These are phyloP conservation scores for Catocala nupta DNA, from an alignment of 2,888 invertebrate species.

Conservation along the genomic window DNA sequence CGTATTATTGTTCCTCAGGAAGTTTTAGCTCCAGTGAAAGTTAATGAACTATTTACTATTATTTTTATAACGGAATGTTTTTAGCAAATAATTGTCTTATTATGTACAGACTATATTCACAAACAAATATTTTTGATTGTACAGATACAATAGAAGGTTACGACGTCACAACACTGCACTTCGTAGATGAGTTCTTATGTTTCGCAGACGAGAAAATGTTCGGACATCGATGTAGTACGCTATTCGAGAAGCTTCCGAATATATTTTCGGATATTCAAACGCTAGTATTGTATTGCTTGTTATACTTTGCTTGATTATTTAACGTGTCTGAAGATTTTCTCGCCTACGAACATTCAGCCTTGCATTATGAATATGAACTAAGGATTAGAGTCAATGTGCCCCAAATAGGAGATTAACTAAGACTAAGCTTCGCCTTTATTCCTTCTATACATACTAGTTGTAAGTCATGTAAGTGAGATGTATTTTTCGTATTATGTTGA, in stretches of 20 bases:
- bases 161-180: slow-evolving; percentile 2
- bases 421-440: slow-evolving; percentile 76
- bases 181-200: not conserved
- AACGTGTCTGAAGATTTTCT: slow-evolving; percentile 4
- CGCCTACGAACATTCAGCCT: slow-evolving; percentile 15
- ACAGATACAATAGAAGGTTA: slow-evolving; percentile 8
- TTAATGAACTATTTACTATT: not conserved
- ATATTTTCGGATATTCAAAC: slow-evolving; percentile 24
- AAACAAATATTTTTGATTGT: slow-evolving; percentile 10
- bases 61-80: not conserved
- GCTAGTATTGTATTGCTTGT: slow-evolving; percentile 12
- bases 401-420: slow-evolving; percentile 62
- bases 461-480: slow-evolving; percentile 66
- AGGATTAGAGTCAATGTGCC: slow-evolving; percentile 54
- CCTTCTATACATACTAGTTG: slow-evolving; percentile 71
- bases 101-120: slow-evolving; percentile 1
- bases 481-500: slow-evolving; percentile 67
- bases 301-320: slow-evolving; percentile 3
- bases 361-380: slow-evolving; percentile 37
- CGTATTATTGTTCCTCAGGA: too few relatives aligned
- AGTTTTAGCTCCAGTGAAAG: not conserved
- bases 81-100: not conserved
- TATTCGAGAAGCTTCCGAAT: slow-evolving; percentile 10
- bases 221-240: slow-evolving; percentile 1
- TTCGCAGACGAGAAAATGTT: slow-evolving; percentile 2